A percentile compares a stretch with the other conserved stretches of the same genome.
Evolutionary conservation across 2,888 invertebrate genomes (phyloP).

Genomic region (Heliconius hortense): DNA sequence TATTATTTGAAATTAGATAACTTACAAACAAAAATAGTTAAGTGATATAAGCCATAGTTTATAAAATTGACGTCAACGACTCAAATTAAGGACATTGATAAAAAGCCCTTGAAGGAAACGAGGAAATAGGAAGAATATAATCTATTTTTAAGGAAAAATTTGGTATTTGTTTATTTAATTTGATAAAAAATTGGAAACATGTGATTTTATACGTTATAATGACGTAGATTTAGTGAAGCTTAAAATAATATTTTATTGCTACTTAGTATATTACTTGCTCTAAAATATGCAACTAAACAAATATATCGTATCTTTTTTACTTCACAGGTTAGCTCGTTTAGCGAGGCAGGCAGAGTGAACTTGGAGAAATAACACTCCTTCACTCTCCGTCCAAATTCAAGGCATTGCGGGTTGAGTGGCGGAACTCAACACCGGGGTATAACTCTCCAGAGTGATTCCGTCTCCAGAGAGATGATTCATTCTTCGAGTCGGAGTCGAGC

Average conservation of each 20-base stretch:
- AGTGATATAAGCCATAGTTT: not conserved
- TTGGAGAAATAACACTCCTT: not conserved
- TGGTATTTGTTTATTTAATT: not conserved
- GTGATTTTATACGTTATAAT: not conserved
- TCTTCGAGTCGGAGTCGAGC: no score
- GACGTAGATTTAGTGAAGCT: not conserved
- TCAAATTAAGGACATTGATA: conserved; percentile 13
- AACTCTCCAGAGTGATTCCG: not conserved
- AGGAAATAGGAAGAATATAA: conserved; percentile 16
- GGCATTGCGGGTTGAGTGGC: not conserved
- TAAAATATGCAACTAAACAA: not conserved
- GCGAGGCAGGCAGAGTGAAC: not conserved
- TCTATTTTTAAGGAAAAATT: not conserved
- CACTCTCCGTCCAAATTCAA: not conserved
- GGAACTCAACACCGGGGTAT: not conserved
- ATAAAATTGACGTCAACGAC: not conserved
- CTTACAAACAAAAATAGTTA: not conserved
- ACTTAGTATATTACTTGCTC: not conserved
- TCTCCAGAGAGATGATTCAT: not conserved
- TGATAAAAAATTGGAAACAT: not conserved
- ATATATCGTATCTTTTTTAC: not conserved
- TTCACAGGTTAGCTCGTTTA: not conserved
- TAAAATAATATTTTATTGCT: not conserved
- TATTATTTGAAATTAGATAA: not conserved
- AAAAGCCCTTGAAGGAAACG: conserved; percentile 2